Conservation (phyloP, 2,888 invertebrate genomes). For the Onchidella celtica region DNA sequence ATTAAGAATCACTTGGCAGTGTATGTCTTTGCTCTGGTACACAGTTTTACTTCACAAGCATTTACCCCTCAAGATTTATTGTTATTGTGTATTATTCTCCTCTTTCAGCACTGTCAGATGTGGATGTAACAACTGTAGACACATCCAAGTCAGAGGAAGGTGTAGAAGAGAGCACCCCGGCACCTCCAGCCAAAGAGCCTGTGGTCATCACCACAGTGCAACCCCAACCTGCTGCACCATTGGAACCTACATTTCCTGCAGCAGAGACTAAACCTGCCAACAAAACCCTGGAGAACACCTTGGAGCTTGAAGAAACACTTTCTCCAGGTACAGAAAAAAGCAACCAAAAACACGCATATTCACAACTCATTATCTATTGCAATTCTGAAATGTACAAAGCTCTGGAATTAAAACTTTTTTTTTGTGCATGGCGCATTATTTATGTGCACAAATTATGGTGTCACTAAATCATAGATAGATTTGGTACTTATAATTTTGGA, state of each 20-base stretch:
- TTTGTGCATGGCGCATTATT: no score
- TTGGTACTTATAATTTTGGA: no score
- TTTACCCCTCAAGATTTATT: no score
- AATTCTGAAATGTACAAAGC: no score
- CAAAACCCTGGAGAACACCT: constrained; percentile 43
- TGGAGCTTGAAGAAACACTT: constrained; percentile 65
- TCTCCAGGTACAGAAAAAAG: constrained; percentile 63
- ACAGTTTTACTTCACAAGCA: no score
- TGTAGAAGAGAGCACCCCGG: background rate
- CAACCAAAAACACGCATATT: no score
- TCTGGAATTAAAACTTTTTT: no score
- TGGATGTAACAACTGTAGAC: constrained; percentile 43
- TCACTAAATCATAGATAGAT: no score
- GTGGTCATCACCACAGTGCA: background rate
- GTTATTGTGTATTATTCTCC: background rate
- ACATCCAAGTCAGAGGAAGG: constrained; percentile 25
- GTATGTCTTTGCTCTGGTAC: no score
- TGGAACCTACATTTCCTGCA: background rate
- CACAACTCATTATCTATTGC: no score
- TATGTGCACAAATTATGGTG: no score
- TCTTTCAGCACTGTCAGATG: constrained; percentile 39
- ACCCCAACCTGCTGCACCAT: background rate
- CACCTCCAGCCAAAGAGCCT: background rate
- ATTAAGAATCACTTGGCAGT: no score
- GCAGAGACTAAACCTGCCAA: background rate